Evolutionary conservation across 2,797 vertebrate genomes (phyloP).

Genomic region (Protonibea diacanthus): DNA sequence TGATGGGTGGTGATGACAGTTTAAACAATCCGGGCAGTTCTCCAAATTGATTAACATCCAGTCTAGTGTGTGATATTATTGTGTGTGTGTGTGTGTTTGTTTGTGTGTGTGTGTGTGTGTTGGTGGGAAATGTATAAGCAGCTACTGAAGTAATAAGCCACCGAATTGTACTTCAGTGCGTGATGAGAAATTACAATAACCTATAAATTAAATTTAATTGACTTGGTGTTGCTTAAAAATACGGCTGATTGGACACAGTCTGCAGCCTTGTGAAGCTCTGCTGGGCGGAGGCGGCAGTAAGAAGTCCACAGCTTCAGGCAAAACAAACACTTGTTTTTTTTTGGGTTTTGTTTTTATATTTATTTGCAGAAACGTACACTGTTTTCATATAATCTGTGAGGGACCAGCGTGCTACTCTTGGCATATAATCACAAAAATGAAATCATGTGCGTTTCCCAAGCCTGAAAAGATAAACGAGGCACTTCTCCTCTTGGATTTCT

Average conservation of each 20-base stretch:
- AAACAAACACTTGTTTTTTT: slow-evolving; percentile 45
- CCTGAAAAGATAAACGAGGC: slow-evolving; percentile 93
- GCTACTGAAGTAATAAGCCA: slow-evolving; percentile 71
- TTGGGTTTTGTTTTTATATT: not conserved
- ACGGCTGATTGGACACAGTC: slow-evolving; percentile 63
- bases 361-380: slow-evolving; percentile 85
- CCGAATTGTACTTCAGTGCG: slow-evolving; percentile 63
- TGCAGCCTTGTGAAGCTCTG: slow-evolving; percentile 50
- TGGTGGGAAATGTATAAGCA: slow-evolving; percentile 57
- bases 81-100: slow-evolving; percentile 34
- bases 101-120: not conserved
- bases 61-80: slow-evolving; percentile 44
- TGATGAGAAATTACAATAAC: slow-evolving; percentile 75
- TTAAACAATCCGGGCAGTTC: slow-evolving; percentile 72
- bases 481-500: slow-evolving; percentile 88
- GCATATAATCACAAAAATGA: slow-evolving; percentile 95
- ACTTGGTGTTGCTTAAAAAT: slow-evolving; percentile 47
- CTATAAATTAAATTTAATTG: slow-evolving; percentile 74
- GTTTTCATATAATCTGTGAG: slow-evolving; percentile 91
- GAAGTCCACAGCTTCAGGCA: slow-evolving; percentile 77
- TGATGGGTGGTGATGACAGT: slow-evolving; percentile 77
- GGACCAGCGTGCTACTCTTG: slow-evolving; percentile 91
- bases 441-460: slow-evolving; percentile 90
- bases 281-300: slow-evolving; percentile 46
- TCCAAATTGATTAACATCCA: slow-evolving; percentile 79